Evolutionary conservation across 2,797 vertebrate genomes (phyloP).

Genomic region (Danio tinwini): DNA sequence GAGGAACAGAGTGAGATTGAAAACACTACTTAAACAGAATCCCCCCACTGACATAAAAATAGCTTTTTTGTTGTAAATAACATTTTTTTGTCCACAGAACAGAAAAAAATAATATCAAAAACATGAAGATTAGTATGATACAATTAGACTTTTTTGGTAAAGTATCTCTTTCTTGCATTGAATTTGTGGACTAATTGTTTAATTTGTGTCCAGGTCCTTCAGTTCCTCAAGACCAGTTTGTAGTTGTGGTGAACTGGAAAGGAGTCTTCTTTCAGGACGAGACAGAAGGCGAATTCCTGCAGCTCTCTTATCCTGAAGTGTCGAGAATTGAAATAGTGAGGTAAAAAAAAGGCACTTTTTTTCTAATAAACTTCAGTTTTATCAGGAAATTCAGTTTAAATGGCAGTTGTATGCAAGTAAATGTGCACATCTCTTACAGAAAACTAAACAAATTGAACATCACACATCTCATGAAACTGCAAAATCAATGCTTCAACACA

Average conservation of each 20-base stretch:
- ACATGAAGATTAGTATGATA: neutral
- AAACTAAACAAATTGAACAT: too few species aligned
- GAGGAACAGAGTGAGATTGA: neutral
- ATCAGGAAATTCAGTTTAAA: too few species aligned
- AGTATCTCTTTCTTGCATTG: neutral
- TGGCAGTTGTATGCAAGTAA: too few species aligned
- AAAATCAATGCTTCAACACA: too few species aligned
- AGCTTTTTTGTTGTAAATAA: neutral
- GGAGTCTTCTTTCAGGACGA: slow-evolving; percentile 88
- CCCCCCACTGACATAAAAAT: neutral
- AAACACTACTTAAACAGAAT: neutral
- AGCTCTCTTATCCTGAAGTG: slow-evolving; percentile 86
- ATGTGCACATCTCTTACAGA: too few species aligned
- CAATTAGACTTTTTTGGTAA: neutral
- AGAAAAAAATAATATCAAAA: neutral
- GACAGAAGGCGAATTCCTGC: slow-evolving; percentile 82
- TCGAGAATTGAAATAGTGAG: slow-evolving; percentile 68
- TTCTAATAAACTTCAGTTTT: too few species aligned
- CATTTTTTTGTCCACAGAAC: neutral
- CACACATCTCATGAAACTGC: too few species aligned
- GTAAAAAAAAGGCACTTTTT: neutral
- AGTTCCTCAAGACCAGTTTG: slow-evolving; percentile 83
- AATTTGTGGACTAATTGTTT: neutral
- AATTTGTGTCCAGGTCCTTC: slow-evolving; percentile 79
- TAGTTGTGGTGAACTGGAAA: slow-evolving; percentile 87